phyloP scores from a whole-genome alignment of 35 echinoderm and acorn worm species.

The Eucidaris tribuloides region DNA sequence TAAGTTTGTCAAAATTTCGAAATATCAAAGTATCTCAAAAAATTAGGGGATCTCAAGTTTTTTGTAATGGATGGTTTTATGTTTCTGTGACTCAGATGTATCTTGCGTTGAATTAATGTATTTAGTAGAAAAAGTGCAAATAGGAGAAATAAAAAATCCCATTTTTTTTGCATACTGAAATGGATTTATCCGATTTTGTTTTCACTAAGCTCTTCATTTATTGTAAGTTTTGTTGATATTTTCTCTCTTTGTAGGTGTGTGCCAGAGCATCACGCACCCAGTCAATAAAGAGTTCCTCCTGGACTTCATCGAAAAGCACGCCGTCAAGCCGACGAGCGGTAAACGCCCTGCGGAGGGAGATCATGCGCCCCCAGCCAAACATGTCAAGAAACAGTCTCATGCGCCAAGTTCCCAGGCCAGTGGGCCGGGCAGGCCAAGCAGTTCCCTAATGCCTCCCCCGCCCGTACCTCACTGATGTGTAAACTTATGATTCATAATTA shows the following conservation, averaged over 20 bases:
- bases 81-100: too few relatives aligned
- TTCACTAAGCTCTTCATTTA: too few relatives aligned
- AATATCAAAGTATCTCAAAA: too few relatives aligned
- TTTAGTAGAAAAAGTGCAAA: too few relatives aligned
- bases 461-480: background rate
- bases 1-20: too few relatives aligned
- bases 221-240: background rate
- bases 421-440: constrained; percentile 13
- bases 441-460: constrained; percentile 44
- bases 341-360: constrained; percentile 25
- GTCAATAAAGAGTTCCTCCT: constrained; percentile 82
- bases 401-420: background rate
- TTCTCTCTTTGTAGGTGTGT: constrained; percentile 75
- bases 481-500: too few relatives aligned
- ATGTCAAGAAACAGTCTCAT: background rate
- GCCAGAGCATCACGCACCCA: constrained; percentile 78
- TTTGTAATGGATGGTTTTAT: too few relatives aligned
- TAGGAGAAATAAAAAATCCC: too few relatives aligned
- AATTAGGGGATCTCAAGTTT: too few relatives aligned
- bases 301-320: constrained; percentile 68
- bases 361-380: constrained; percentile 27
- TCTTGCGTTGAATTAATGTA: too few relatives aligned
- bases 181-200: too few relatives aligned
- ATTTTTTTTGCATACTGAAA: too few relatives aligned
- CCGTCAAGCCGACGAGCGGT: constrained; percentile 59